These are phyloP conservation scores for Odontomachus brunneus DNA, from an alignment of 1,140 invertebrate species.

Conservation along the genomic window DNA sequence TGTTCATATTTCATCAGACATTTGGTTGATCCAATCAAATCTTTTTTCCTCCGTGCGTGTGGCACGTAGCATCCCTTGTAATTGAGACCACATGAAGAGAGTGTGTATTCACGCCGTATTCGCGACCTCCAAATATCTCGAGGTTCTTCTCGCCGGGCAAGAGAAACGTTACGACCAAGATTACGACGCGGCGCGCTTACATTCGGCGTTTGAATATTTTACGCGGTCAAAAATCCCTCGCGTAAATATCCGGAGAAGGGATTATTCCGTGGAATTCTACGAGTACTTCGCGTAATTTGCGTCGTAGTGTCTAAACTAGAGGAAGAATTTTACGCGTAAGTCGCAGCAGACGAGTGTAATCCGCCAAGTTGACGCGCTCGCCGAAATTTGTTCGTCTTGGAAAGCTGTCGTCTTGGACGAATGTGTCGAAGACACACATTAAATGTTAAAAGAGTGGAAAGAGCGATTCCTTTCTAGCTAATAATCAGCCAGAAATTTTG, in stretches of 20 bases:
- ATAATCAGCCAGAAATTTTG: no score
- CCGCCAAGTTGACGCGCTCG: no score
- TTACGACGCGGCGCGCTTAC: background rate
- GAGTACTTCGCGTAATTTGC: background rate
- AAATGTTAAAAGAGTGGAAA: no score
- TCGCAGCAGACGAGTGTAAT: no score
- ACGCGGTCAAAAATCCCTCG: constrained; percentile 2
- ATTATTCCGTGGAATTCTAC: constrained; percentile 15
- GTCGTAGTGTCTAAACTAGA: background rate
- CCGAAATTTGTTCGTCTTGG: no score
- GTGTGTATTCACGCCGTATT: background rate
- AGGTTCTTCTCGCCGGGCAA: background rate
- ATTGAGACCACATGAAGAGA: background rate
- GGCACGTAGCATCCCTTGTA: background rate
- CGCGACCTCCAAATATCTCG: background rate
- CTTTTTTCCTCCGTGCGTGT: no score
- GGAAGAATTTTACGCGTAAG: no score
- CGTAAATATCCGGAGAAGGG: constrained; percentile 6
- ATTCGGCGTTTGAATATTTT: constrained; percentile 9
- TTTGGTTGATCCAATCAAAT: no score
- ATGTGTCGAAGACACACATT: no score
- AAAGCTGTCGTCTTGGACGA: no score
- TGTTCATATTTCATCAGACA: no score
- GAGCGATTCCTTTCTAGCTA: no score
- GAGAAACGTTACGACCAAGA: background rate